A percentile compares a stretch with the other conserved stretches of the same genome.
These are phyloP conservation scores for Maccullochella peelii DNA, from an alignment of 2,113 vertebrate genomes.

Conservation along the genomic window DNA sequence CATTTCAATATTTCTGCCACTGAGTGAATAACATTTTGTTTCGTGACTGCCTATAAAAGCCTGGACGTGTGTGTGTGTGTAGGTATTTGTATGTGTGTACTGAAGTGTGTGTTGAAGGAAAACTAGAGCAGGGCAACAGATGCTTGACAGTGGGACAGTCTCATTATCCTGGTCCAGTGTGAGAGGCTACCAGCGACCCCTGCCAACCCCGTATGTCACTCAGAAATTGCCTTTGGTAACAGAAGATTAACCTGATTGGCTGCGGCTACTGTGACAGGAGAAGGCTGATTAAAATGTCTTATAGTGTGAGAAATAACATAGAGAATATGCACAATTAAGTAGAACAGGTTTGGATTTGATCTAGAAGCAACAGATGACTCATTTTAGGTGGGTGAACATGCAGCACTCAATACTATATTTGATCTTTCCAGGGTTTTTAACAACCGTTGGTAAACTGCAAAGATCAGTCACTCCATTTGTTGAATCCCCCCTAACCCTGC, in stretches of 20 bases:
- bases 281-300: slow-evolving; percentile 26
- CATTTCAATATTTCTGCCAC: not conserved
- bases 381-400: not conserved
- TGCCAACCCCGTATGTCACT: slow-evolving; percentile 68
- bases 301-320: not conserved
- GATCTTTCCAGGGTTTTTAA: not conserved
- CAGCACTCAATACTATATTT: not conserved
- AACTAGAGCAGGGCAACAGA: slow-evolving; percentile 71
- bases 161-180: slow-evolving; percentile 71
- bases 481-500: not conserved
- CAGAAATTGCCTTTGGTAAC: slow-evolving; percentile 52
- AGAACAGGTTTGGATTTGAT: not conserved
- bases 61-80: slow-evolving; percentile 9
- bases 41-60: not conserved
- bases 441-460: slow-evolving; percentile 15
- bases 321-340: not conserved
- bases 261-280: slow-evolving; percentile 5
- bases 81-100: not conserved
- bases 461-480: slow-evolving; percentile 10
- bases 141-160: slow-evolving; percentile 74
- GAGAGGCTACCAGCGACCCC: slow-evolving; percentile 55
- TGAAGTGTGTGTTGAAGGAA: slow-evolving; percentile 41
- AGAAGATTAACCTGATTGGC: slow-evolving; percentile 59
- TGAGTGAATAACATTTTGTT: not conserved
- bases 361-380: not conserved